Conservation (phyloP, 2,797 vertebrate species). For the Apogon talboti region DNA sequence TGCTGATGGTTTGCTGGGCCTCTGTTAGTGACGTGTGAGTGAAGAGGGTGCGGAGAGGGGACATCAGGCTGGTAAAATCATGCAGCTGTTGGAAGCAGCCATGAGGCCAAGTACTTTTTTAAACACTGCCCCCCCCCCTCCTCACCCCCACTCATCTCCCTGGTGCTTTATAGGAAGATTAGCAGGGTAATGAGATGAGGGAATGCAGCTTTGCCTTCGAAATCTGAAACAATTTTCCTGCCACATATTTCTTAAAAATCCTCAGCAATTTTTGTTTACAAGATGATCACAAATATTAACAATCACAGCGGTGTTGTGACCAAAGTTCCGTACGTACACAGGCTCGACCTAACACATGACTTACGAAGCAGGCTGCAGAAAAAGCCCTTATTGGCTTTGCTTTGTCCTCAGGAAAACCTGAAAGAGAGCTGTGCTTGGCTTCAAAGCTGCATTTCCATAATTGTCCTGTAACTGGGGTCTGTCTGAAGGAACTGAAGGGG, state of each 20-base stretch:
- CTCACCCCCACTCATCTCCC: conserved; percentile 52
- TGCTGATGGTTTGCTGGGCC: conserved; percentile 74
- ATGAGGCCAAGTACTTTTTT: conserved; percentile 31
- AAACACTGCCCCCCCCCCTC: conserved; percentile 44
- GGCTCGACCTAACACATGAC: conserved; percentile 54
- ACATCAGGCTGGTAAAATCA: conserved; percentile 66
- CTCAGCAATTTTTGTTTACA: too few relatives aligned
- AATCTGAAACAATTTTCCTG: conserved; percentile 17
- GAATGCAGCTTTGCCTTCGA: conserved; percentile 10
- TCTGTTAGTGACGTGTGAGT: conserved; percentile 65
- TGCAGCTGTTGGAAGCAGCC: conserved; percentile 70
- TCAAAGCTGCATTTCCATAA: conserved; percentile 99
- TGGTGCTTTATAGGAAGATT: conserved; percentile 38
- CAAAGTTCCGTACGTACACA: conserved; percentile 48
- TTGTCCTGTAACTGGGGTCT: conserved; percentile 96
- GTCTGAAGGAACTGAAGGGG: conserved; percentile 87
- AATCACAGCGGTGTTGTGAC: conserved; percentile 14
- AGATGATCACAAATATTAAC: conserved; percentile 30
- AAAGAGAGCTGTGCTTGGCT: conserved; percentile 88
- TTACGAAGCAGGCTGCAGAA: conserved; percentile 67
- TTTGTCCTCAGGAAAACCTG: conserved; percentile 87
- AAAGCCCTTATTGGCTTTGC: conserved; percentile 77
- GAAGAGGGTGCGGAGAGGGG: conserved; percentile 48
- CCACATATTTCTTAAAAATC: conserved; percentile 24
- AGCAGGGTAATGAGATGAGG: conserved; percentile 22